Evolutionary conservation across 2,888 invertebrate species (phyloP).

Genomic region (Cyaniris semiargus): DNA sequence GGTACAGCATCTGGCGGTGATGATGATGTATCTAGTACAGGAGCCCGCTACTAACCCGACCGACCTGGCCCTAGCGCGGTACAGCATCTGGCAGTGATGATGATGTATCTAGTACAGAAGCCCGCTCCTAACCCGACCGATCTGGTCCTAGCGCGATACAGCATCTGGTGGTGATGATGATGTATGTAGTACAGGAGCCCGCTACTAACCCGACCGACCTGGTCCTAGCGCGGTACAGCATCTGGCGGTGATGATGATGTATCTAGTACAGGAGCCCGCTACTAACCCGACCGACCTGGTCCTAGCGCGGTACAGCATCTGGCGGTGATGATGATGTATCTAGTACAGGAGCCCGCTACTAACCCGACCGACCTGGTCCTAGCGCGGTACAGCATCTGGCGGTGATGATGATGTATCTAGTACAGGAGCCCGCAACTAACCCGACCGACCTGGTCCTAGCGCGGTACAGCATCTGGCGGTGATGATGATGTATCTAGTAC

Average conservation of each 20-base stretch:
- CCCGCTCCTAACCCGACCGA: conserved; percentile 64
- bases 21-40: background rate
- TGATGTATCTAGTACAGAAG: conserved; percentile 4
- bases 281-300: too few relatives aligned
- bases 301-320: too few relatives aligned
- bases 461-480: background rate
- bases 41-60: conserved; percentile 58
- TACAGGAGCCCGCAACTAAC: conserved; percentile 50
- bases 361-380: conserved; percentile 75
- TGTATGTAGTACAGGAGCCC: too few relatives aligned
- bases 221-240: too few relatives aligned
- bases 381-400: conserved; percentile 76
- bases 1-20: conserved; percentile 70
- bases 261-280: too few relatives aligned
- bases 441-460: conserved; percentile 66
- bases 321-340: conserved; percentile 37
- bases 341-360: conserved; percentile 37
- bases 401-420: background rate
- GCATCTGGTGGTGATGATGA: too few relatives aligned
- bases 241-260: too few relatives aligned
- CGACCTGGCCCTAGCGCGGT: conserved; percentile 70
- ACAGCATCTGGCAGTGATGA: background rate
- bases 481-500: background rate
- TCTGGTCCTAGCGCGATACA: conserved; percentile 75
- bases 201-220: too few relatives aligned